Conservation (phyloP, 2,888 invertebrate species). For the Dyspetes luteomarginatus region DNA sequence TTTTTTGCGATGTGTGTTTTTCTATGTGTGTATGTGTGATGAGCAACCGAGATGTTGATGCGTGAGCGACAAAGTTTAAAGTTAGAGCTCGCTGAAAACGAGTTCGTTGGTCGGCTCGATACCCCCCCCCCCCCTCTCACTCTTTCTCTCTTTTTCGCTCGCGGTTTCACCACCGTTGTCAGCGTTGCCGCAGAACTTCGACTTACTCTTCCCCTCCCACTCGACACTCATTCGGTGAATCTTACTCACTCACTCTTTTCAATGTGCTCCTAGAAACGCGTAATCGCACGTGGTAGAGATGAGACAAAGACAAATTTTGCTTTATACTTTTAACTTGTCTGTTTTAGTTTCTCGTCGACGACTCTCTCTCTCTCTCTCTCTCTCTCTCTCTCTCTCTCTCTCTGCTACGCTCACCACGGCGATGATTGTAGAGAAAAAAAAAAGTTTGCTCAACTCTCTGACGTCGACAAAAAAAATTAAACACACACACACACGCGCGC, state of each 20-base stretch:
- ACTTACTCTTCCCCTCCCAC: constrained; percentile 16
- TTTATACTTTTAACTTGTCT: constrained; percentile 12
- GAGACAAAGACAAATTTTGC: background rate
- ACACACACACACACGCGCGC: background rate
- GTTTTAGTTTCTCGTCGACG: constrained; percentile 30
- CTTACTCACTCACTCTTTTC: background rate
- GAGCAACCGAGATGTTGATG: constrained; percentile 11
- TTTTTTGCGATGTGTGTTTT: background rate
- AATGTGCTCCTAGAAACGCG: background rate
- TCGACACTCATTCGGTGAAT: constrained; percentile 5
- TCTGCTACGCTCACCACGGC: constrained; percentile 2
- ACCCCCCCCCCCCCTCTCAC: constrained; percentile 29
- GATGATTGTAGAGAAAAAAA: constrained; percentile 27
- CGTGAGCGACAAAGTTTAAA: constrained; percentile 51
- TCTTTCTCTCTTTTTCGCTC: constrained; percentile 29
- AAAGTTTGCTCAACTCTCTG: constrained; percentile 22
- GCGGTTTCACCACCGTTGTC: constrained; percentile 54
- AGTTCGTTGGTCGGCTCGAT: constrained; percentile 68
- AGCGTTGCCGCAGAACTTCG: constrained; percentile 48
- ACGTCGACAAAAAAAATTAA: constrained; percentile 12
- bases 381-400: too few species aligned
- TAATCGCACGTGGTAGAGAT: background rate
- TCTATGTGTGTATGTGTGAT: background rate
- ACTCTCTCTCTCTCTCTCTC: constrained; percentile 12
- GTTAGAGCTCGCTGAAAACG: constrained; percentile 66